phyloP scores from a whole-genome alignment of 2,797 vertebrate genomes.

The Odontamblyopus lacepedii region DNA sequence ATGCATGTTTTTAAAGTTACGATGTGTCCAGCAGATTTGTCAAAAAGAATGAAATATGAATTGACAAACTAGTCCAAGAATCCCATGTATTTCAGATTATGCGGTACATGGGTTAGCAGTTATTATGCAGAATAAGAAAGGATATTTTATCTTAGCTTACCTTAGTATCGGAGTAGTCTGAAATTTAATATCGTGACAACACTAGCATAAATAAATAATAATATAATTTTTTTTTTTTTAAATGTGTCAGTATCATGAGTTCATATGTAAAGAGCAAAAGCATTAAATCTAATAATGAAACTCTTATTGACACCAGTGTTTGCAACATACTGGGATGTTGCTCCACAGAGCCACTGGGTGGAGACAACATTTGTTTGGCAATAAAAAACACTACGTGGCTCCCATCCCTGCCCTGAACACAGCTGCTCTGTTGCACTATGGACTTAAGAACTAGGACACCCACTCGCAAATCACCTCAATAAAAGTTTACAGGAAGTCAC shows the following conservation, averaged over 20 bases:
- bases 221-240: too few species aligned
- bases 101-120: too few species aligned
- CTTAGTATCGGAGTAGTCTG: too few species aligned
- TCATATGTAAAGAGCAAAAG: not conserved
- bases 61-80: too few species aligned
- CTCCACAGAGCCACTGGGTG: constrained; percentile 15
- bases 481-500: constrained; percentile 6
- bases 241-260: not conserved
- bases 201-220: too few species aligned
- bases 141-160: too few species aligned
- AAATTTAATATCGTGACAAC: too few species aligned
- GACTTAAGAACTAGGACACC: constrained; percentile 40
- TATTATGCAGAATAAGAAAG: too few species aligned
- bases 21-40: too few species aligned
- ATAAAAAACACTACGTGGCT: constrained; percentile 14
- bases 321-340: constrained; percentile 11
- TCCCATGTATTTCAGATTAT: too few species aligned
- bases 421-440: constrained; percentile 29
- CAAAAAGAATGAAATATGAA: too few species aligned
- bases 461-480: constrained; percentile 5
- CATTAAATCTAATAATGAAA: not conserved
- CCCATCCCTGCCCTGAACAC: constrained; percentile 13
- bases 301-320: not conserved
- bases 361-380: constrained; percentile 33
- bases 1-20: too few species aligned